These are phyloP conservation scores for Phanerotoma sp. DNA, from an alignment of 2,888 invertebrate species.

Conservation along the genomic window DNA sequence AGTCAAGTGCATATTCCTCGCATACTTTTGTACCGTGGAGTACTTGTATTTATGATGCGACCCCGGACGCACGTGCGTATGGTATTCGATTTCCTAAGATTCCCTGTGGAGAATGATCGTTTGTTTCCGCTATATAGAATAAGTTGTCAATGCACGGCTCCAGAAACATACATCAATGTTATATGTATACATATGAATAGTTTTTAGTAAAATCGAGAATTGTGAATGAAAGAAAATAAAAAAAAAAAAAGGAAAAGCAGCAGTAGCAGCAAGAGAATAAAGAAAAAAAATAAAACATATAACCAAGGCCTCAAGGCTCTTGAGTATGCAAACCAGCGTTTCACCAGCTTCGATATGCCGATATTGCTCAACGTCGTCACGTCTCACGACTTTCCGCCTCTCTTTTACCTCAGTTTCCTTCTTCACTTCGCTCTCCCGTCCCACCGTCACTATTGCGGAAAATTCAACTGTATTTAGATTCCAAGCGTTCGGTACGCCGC, in stretches of 20 bases:
- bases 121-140: neutral
- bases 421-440: neutral
- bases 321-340: constrained; percentile 44
- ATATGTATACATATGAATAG: no score
- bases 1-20: constrained; percentile 14
- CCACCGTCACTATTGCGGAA: constrained; percentile 8
- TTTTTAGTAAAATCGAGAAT: no score
- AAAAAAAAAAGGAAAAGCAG: neutral
- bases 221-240: neutral
- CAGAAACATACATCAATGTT: no score
- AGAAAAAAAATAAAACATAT: neutral
- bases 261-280: neutral
- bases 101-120: neutral
- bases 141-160: no score
- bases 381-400: constrained; percentile 22
- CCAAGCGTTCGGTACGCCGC: constrained; percentile 5
- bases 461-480: constrained; percentile 15
- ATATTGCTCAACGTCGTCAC: constrained; percentile 38
- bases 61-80: neutral
- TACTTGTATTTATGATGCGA: neutral
- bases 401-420: constrained; percentile 28
- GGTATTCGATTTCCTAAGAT: constrained; percentile 1
- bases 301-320: constrained; percentile 30
- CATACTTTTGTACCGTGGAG: neutral
- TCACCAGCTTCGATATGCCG: constrained; percentile 44